Base-by-base conservation (phyloP, 2,888 invertebrate genomes). In the Drosophila mettleri region DNA sequence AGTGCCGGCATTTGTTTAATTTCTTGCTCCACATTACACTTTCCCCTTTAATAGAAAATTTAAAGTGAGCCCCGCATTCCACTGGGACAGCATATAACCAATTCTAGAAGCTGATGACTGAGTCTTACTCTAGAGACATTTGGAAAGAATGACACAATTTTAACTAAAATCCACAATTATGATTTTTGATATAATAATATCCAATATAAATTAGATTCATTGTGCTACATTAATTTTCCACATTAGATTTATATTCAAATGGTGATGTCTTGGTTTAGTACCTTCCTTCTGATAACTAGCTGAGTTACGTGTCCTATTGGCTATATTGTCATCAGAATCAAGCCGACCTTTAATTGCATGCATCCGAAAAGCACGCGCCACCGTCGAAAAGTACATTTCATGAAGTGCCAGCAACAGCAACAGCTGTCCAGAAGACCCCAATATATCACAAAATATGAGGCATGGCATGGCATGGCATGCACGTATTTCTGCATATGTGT, bases 11-110 rank as follows among this genome's bases (percentile, higher is more conserved):
- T 33, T 43, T 76, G 70, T 73, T 69, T 83, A 80, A 79, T 84
- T 86, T 72, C 77, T 65, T 70, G 64, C 49, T 70, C 72, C 58
- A 80, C 70, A 83, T 78, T 61, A 59, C 52, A 78, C 73, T 72
- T 73, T 72, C 68, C 55, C 65, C 69, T 74, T 58, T 80, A 54
- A 71, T 67, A 66, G 62, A 67, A 59, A 66, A 76, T 71, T 69
- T 69, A 78, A 83, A 69, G 57, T 51, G 41, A 39, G 57, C 2
- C 31, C 2, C n/a, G 10, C 12, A 24, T 16, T 29, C 33, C 14
- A 27, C 20, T 33, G 18, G 33, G 16, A 12, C 27, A 43, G 33
- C 48, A 74, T 36, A 36, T 70, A 73, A 45, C 54, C n/a, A 46
- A 46, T 31, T 46, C 27, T 20, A 31, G 16, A 38, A 58, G n/a